phyloP scores from a whole-genome alignment of 2,113 vertebrate genomes.

The Tachycineta bicolor region DNA sequence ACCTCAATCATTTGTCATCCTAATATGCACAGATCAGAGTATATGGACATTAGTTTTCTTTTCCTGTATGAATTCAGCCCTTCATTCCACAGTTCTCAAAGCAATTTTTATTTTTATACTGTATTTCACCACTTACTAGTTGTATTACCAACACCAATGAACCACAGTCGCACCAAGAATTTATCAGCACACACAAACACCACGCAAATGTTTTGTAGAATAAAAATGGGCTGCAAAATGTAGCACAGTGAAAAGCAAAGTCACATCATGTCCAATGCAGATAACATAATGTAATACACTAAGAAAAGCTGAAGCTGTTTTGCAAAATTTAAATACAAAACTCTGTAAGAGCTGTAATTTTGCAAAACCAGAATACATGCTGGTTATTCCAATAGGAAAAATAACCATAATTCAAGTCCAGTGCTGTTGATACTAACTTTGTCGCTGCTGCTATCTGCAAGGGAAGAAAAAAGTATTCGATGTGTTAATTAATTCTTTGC shows the following conservation, averaged over 20 bases:
- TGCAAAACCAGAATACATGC: constrained; percentile 75
- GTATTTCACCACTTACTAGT: neutral
- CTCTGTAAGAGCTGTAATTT: constrained; percentile 48
- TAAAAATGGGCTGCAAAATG: constrained; percentile 6
- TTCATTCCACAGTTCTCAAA: neutral
- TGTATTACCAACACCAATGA: neutral
- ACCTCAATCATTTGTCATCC: neutral
- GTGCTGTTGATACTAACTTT: constrained; percentile 82
- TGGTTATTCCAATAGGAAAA: constrained; percentile 71
- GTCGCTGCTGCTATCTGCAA: constrained; percentile 77
- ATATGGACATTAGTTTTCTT: neutral
- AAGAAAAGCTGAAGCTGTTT: constrained; percentile 56
- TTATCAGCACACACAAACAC: neutral
- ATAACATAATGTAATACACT: constrained; percentile 43
- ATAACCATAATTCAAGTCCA: constrained; percentile 68
- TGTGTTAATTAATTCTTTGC: constrained; percentile 48
- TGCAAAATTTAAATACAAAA: constrained; percentile 63
- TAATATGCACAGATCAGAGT: neutral
- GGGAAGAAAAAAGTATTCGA: constrained; percentile 61
- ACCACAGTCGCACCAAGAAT: neutral
- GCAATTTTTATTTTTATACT: neutral
- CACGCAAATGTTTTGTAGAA: neutral
- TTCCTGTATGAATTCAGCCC: neutral
- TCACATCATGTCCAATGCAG: constrained; percentile 62
- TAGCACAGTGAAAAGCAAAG: constrained; percentile 48